A percentile compares a stretch with the other conserved stretches of the same genome.
Evolutionary conservation across 2,797 vertebrate genomes (phyloP).

Genomic region (Percopsis omiscomaycus): DNA sequence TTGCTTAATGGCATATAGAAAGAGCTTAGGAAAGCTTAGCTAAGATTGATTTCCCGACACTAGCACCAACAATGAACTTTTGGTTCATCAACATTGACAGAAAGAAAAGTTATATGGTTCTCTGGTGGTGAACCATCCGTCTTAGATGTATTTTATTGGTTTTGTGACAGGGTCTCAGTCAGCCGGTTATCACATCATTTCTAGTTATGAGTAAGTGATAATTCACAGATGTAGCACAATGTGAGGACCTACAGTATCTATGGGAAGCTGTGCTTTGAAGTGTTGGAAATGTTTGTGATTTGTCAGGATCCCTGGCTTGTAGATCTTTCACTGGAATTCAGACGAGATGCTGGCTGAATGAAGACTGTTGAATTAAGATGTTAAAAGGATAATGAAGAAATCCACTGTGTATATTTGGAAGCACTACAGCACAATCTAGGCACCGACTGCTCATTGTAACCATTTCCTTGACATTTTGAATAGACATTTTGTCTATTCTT

Average conservation of each 20-base stretch:
- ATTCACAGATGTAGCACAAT: neutral
- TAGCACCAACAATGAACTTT: neutral
- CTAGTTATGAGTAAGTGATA: slow-evolving; percentile 9
- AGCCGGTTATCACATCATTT: too few species aligned
- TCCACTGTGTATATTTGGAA: slow-evolving; percentile 20
- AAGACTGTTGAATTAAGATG: slow-evolving; percentile 29
- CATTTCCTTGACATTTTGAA: neutral
- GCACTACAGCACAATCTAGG: neutral
- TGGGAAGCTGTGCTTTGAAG: slow-evolving; percentile 24
- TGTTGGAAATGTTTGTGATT: slow-evolving; percentile 8
- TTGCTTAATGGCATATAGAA: slow-evolving; percentile 25
- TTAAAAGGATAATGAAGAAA: slow-evolving; percentile 10
- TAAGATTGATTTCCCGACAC: slow-evolving; percentile 23
- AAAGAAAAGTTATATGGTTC: neutral
- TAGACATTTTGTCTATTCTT: too few species aligned
- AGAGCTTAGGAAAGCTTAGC: slow-evolving; percentile 8
- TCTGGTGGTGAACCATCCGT: too few species aligned
- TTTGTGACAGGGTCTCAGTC: slow-evolving; percentile 6
- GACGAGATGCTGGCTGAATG: slow-evolving; percentile 34
- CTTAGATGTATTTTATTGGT: too few species aligned
- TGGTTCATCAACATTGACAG: neutral
- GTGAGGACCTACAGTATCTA: too few species aligned
- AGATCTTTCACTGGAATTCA: slow-evolving; percentile 9
- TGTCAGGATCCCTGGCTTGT: neutral
- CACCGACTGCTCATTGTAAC: slow-evolving; percentile 13